phyloP scores from a whole-genome alignment of 2,797 vertebrate genomes.

The Ispidina picta region DNA sequence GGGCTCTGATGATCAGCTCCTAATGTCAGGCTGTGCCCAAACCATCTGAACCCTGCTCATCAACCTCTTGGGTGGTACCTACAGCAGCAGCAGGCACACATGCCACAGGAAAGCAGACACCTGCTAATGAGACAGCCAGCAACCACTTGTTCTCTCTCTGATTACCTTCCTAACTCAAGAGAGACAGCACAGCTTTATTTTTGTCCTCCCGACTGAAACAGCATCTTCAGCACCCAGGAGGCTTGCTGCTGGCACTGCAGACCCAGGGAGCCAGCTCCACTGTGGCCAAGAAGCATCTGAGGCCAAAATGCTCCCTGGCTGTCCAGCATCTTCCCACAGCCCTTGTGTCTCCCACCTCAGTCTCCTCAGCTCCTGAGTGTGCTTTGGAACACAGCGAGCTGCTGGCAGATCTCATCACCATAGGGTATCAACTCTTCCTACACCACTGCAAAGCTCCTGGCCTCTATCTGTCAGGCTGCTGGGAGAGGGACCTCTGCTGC shows the following conservation, averaged over 20 bases:
- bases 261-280: fast-evolving
- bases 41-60: neutral
- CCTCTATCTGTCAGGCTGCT: fast-evolving
- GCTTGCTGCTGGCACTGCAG: neutral
- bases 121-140: neutral
- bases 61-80: neutral
- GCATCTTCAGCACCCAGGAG: neutral
- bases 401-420: neutral
- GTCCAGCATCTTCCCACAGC: neutral
- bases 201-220: neutral
- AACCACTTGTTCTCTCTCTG: neutral
- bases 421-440: neutral
- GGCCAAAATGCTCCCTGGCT: neutral
- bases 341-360: neutral
- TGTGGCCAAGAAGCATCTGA: fast-evolving
- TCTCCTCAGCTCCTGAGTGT: neutral
- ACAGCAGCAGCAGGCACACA: neutral
- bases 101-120: neutral
- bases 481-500: neutral
- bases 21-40: neutral
- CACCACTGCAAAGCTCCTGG: fast-evolving
- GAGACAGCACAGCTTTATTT: neutral
- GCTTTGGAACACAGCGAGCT: neutral
- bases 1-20: neutral
- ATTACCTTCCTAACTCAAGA: neutral